Conservation (phyloP, 2,888 invertebrate species). For the Ochropleura leucogaster region DNA sequence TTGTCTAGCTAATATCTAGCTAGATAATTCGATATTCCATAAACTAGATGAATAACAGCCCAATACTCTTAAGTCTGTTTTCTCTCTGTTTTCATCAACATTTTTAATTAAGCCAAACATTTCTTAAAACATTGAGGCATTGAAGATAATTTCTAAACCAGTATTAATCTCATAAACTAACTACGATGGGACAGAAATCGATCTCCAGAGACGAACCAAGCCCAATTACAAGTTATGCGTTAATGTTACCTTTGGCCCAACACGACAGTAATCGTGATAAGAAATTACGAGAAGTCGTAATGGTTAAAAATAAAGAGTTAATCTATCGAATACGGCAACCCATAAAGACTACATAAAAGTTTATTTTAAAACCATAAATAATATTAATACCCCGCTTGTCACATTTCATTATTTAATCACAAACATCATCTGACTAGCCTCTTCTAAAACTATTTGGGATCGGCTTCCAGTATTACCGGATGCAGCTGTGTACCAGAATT, state of each 20-base stretch:
- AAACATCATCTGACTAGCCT: too few relatives aligned
- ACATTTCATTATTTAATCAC: neutral
- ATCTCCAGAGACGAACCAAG: neutral
- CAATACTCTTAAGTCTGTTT: neutral
- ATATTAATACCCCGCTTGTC: neutral
- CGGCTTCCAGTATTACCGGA: too few relatives aligned
- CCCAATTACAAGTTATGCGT: slow-evolving; percentile 5
- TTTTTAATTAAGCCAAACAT: slow-evolving; percentile 20
- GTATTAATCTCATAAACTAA: neutral
- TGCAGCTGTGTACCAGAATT: too few relatives aligned
- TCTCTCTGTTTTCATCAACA: slow-evolving; percentile 15
- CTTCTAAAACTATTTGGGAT: too few relatives aligned
- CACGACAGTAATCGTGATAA: slow-evolving; percentile 23
- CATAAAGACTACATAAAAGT: neutral
- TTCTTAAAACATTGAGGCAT: neutral
- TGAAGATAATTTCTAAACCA: slow-evolving; percentile 5
- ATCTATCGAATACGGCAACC: neutral
- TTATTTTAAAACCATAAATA: neutral
- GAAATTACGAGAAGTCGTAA: slow-evolving; percentile 9
- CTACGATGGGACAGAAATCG: neutral
- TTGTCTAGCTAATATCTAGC: neutral
- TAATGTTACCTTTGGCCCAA: slow-evolving; percentile 16
- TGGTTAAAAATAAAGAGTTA: slow-evolving; percentile 7
- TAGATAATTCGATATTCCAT: neutral
- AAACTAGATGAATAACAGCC: neutral